Base-by-base conservation (phyloP, 2,888 invertebrate genomes). In the Diarsia brunnea region DNA sequence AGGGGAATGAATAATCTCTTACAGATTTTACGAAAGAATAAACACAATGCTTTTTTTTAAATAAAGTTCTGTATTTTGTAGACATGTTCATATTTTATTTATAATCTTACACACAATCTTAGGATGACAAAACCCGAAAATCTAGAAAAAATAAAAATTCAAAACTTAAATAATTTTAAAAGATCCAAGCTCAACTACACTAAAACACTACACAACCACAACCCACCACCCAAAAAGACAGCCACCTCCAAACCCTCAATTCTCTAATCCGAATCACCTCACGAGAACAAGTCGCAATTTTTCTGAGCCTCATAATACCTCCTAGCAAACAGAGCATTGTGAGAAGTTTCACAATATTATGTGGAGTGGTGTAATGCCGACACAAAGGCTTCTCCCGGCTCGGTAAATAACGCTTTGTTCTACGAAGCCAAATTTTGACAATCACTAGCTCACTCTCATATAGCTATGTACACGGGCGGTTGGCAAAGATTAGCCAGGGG, bases 401-500 rank as follows among this genome's bases (percentile, higher is more conserved):
- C 91, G 93, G 96, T 96, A 97, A 97, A 97, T 96, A 96, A 92
- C 94, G 96, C 96, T 96, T 96, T 97, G 96, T 96, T 96, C 96
- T 95, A 93, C 92, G 95, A 97, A 96, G 96, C 96, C 96, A 97
- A 97, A 97, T 97, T 97, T 97, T 97, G 96, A 96, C 96, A 96
- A 96, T 96, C 96, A 96, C 96, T 96, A 94, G 96, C 96, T 94
- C 94, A 92, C 95, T 95, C 92, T 87, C 90, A 87, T 92, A 92
- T 94, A 94, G 93, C 93, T 94, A 92, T 91, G 92, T 90, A 87
- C 87, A 88, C 88, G 91, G 90, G 88, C 87, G 87, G 87, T 78
- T 64, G 90, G 69, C 94, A 95, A 88, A 95, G 95, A 95, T 49
- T 90, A 93, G 69, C 49, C 21, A 68, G 47, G 47, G 43, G 69